Base-by-base conservation (phyloP, 2,797 vertebrate genomes). In the Parauchenoglanis punctatus region DNA sequence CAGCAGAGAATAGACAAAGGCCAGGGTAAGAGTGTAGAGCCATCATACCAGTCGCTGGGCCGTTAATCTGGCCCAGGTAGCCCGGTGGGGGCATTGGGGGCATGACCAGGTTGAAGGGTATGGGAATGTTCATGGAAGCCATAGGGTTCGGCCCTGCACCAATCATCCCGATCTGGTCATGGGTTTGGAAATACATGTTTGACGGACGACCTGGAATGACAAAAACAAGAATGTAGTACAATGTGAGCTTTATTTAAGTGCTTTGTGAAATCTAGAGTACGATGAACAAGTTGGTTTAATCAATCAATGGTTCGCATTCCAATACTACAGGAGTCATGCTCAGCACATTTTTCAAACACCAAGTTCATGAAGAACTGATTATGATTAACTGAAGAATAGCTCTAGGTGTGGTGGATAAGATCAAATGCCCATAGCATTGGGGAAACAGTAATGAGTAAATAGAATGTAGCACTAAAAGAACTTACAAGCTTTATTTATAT, bases 161-260 rank as follows among this genome's bases (percentile, higher is more conserved):
- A 83, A 99, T 99, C 98, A 99, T 99, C 86, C 99, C 98, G 0
- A 99, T 99, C 96, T 99, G 98, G 94, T 99, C 99, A 0, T 99
- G 99, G 7, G 99, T 99, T 90, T 99, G 99, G 94, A 99, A 99
- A 94, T 99, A 99, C 98, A 99, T 98, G 94, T 96, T 99, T 40
- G 98, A 97, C 0, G 98, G 98, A 67, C 98, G 98, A 1, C 98
- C 98, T 92, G 94, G 89, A 92, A 87, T 61, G 70, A 90, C 68
- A 90, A 46, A 4, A 52, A 40, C 1, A 18, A 23, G 68, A 75
- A 59, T 17, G 73, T 11, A 75, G 10, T 25, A 85, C 17, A 70
- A 25, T 23, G 8, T 81, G 56, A n/a, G 35, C 17, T 63, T 40
- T 25, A 40, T 7, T 40, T 58, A 13, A 65, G 25, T 28, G 20